phyloP scores from a whole-genome alignment of 1,140 invertebrate genomes.

The Rhagoletis zephyria region DNA sequence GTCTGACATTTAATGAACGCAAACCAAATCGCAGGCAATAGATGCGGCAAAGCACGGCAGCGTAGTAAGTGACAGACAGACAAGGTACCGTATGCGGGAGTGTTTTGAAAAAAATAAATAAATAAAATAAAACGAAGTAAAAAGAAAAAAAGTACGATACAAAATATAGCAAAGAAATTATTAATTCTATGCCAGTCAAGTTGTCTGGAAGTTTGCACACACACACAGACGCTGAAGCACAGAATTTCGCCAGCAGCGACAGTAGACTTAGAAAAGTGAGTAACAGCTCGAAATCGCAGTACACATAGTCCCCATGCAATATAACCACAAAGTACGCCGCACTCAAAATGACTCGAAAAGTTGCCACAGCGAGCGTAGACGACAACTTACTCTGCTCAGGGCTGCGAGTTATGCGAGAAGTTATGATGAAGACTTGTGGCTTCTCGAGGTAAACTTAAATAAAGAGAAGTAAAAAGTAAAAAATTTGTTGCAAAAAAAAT shows the following conservation, averaged over 20 bases:
- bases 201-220: conserved; percentile 17
- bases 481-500: background rate
- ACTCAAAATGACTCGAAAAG: conserved; percentile 43
- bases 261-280: background rate
- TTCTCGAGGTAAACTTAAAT: conserved; percentile 30
- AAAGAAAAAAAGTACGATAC: background rate
- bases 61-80: background rate
- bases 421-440: conserved; percentile 46
- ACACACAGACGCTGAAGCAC: background rate
- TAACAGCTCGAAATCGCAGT: background rate
- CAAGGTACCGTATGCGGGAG: background rate
- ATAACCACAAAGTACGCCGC: conserved; percentile 40
- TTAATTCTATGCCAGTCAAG: conserved; percentile 44
- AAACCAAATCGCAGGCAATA: background rate
- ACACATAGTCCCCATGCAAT: background rate
- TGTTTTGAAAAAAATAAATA: background rate
- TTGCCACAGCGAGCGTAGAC: background rate
- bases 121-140: conserved; percentile 36
- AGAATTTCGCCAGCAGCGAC: background rate
- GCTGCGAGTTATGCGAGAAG: conserved; percentile 37
- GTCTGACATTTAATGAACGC: conserved; percentile 38
- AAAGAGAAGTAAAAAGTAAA: background rate
- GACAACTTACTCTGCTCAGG: background rate
- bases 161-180: conserved; percentile 42
- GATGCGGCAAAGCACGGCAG: background rate